Evolutionary conservation across 1,140 invertebrate genomes (phyloP), one percentile per base, ranked within the genome.

Genomic region (Onthophagus taurus): DNA sequence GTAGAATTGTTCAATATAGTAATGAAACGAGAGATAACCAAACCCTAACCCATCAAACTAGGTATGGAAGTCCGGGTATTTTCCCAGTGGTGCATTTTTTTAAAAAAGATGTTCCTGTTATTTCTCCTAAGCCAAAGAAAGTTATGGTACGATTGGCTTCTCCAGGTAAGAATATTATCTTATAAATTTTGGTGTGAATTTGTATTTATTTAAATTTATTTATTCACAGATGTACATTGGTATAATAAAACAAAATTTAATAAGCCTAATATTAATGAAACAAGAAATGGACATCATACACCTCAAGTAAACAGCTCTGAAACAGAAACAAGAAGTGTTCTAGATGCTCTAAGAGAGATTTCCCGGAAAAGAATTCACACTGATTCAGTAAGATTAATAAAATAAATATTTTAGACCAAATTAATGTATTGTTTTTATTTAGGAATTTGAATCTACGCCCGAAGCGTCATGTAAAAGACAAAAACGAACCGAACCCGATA

Each of bases 321-420:
- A 17, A 23, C 31, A 34, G 42, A 34, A 43, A 68, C 68, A 5
- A 60, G 65, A 26, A 70, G 68, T 50, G 67, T 70, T 20, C 49
- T 71, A 12, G 69, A 71, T 46, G 69, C 67, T 19, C 52, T 71
- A 0, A 71, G 70, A 47, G 69, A 71, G 49, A 71, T 71, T 21
- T 71, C 69, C 1, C 53, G 68, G n/a, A 70, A 71, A 55, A 59
- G 68, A 12, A 70, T 71, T 5, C 68, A 69, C 45, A 59, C 57
- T 30, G 60, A 35, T 42, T 51, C 61, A 31, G 68, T 70, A 63
- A 61, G 61, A 33, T 12, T 34, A 34, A 34, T 34, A 23, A 7
- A 37, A 37, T 19, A 37, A 6, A 7, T 37, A 12, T n/a, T 5
- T 37, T 11, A 8, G 4, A 8, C 6, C 4, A 17, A 17, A 6